Percentiles rank a stretch among this genome's conserved stretches.
These are phyloP conservation scores for Myxocyprinus asiaticus DNA, from an alignment of 2,113 vertebrate genomes.

Conservation along the genomic window DNA sequence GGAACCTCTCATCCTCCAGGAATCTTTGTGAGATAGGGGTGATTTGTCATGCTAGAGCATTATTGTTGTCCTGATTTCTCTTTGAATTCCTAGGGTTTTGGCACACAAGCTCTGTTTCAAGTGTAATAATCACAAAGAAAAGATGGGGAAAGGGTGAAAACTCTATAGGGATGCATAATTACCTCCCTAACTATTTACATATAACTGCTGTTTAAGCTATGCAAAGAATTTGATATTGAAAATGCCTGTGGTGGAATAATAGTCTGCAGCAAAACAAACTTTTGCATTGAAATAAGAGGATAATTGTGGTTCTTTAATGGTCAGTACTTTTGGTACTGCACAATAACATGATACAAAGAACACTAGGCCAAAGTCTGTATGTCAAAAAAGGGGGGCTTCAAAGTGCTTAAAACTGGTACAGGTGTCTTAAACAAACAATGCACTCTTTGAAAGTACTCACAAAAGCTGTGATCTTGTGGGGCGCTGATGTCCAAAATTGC, in stretches of 20 bases:
- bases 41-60: slow-evolving; percentile 75
- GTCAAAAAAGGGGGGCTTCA: slow-evolving; percentile 48
- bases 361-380: slow-evolving; percentile 34
- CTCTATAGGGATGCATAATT: slow-evolving; percentile 43
- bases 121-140: slow-evolving; percentile 44
- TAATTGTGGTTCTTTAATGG: not conserved
- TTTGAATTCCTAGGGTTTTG: slow-evolving; percentile 38
- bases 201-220: slow-evolving; percentile 41
- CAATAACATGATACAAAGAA: slow-evolving; percentile 10
- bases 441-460: slow-evolving; percentile 68
- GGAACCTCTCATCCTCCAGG: slow-evolving; percentile 66
- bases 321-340: not conserved
- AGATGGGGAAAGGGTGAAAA: slow-evolving; percentile 21
- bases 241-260: slow-evolving; percentile 27
- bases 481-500: slow-evolving; percentile 79
- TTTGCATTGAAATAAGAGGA: too few relatives aligned
- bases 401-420: slow-evolving; percentile 65
- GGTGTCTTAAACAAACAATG: slow-evolving; percentile 68
- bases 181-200: slow-evolving; percentile 41
- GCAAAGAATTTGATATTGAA: slow-evolving; percentile 20
- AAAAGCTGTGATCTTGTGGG: slow-evolving; percentile 74
- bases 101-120: slow-evolving; percentile 31
- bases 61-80: slow-evolving; percentile 63
- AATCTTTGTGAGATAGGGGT: slow-evolving; percentile 58
- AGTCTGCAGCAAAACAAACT: slow-evolving; percentile 26